Base-by-base conservation (phyloP, 2,113 vertebrate genomes). In the Penelope pileata region DNA sequence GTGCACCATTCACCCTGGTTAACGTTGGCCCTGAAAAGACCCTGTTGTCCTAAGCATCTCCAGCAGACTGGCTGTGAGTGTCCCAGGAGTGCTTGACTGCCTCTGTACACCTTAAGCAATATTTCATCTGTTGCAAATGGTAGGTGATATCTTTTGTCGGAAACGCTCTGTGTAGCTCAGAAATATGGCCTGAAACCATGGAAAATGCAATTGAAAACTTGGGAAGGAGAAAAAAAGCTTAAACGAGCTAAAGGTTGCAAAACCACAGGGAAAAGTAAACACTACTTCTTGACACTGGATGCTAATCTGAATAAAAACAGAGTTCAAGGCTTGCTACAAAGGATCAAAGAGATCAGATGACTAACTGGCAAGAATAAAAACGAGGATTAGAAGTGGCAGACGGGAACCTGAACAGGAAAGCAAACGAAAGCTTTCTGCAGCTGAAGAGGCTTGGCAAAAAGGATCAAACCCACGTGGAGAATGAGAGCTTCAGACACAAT, bases 251-350 rank as follows among this genome's bases (percentile, higher is more conserved):
- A 93, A 95, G 63, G 60, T 83, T 80, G 64, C 32, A 91, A 96
- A 96, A 88, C 67, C 56, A 81, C 48, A 60, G 54, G 81, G n/a
- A 56, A 81, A 96, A 86, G 32, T 83, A 96, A 95, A 69, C 86
- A 69, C 16, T 60, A 63, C 16, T 93, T 96, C 68, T 91, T 62
- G 17, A 84, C 3, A 14, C 30, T 91, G 74, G 69, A 84, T 97
- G 96, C 70, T 84, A 87, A 93, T 96, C 86, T 97, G 91, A 97
- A 96, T 95, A 93, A 96, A 95, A 95, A 74, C 22, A 32, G 91
- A 93, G 75, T 96, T 94, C 93, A 94, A 93, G 93, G 67, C 80
- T 76, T 93, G 36, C 74, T 96, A 94, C 32, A 90, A 96, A 96
- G 58, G 90, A 96, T 97, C 86, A 92, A 96, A 96, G 91, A 76